Conservation (phyloP, 1,140 invertebrate genomes). For the Chironomus striatipennis region DNA sequence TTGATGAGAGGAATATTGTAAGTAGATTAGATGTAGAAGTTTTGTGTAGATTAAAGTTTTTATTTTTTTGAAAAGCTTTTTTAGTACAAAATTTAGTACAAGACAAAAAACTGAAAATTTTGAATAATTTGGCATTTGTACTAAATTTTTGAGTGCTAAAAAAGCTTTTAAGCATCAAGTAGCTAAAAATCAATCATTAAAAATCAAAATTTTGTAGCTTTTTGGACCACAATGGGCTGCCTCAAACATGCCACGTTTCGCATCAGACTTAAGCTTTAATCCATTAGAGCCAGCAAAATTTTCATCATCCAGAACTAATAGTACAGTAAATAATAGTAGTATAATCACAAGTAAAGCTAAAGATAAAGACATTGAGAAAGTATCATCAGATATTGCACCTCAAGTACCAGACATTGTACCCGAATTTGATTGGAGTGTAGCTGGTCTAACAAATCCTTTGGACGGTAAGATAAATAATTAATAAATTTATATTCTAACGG, state of each 20-base stretch:
- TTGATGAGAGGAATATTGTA: neutral
- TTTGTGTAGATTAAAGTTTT: no score
- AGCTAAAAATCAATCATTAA: neutral
- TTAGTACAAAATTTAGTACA: no score
- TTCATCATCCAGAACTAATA: neutral
- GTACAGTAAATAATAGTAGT: neutral
- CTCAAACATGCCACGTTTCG: neutral
- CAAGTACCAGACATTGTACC: neutral
- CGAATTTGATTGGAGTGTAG: constrained; percentile 7
- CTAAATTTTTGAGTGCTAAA: no score
- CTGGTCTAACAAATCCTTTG: neutral
- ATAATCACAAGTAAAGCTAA: neutral
- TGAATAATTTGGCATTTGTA: no score
- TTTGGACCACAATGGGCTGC: neutral
- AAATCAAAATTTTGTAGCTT: neutral
- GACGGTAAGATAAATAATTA: neutral
- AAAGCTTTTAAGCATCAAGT: no score
- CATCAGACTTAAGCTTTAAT: neutral
- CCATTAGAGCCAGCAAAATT: neutral
- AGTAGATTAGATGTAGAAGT: no score
- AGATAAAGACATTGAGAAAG: neutral
- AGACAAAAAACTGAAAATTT: no score
- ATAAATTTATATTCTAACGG: no score
- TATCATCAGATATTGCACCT: neutral
- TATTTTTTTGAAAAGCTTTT: no score